phyloP scores from a whole-genome alignment of 1,140 invertebrate genomes.

The Temnothorax curvispinosus region DNA sequence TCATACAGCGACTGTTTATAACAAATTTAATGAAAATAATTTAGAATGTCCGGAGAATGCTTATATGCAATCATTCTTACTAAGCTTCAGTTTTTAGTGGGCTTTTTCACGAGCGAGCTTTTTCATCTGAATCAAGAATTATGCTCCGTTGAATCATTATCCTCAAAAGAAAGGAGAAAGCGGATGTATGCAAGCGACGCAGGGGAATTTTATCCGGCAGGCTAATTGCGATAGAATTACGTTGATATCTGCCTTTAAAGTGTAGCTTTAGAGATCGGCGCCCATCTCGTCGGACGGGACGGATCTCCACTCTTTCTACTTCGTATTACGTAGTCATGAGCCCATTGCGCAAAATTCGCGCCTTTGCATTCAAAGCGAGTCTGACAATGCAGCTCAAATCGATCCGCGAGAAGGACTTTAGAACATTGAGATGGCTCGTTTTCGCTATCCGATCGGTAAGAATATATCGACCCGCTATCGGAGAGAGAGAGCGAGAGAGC shows the following conservation, averaged over 20 bases:
- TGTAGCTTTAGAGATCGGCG: conserved; percentile 12
- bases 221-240: conserved; percentile 49
- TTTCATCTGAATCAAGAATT: conserved; percentile 33
- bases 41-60: background rate
- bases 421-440: conserved; percentile 3
- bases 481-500: background rate
- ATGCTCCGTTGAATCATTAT: conserved; percentile 24
- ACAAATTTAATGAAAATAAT: conserved; percentile 20
- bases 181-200: background rate
- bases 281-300: background rate
- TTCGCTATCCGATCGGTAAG: background rate
- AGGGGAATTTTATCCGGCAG: conserved; percentile 20
- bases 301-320: background rate
- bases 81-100: background rate
- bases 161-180: conserved; percentile 40
- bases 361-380: conserved; percentile 46
- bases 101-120: background rate
- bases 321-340: conserved; percentile 36
- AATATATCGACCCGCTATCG: background rate
- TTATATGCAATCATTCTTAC: background rate
- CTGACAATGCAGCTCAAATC: conserved; percentile 21
- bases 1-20: background rate
- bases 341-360: conserved; percentile 36
- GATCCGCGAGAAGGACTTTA: background rate
- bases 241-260: conserved; percentile 15